Conservation (phyloP, 2,888 invertebrate genomes). For the Melieria crassipennis region DNA sequence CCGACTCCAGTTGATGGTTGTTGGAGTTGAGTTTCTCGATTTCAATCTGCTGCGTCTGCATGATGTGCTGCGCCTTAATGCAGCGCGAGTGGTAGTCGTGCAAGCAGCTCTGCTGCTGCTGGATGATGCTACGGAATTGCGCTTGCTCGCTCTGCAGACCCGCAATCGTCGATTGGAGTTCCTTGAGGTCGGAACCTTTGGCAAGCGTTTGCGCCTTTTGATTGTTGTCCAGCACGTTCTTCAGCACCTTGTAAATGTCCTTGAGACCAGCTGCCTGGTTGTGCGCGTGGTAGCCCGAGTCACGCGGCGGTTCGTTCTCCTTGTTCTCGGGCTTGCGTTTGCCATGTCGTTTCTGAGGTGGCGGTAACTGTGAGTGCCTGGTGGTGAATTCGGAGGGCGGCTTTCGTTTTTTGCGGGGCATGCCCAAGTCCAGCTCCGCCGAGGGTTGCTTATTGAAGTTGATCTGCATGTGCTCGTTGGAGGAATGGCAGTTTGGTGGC, state of each 20-base stretch:
- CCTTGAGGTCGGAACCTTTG: constrained; percentile 40
- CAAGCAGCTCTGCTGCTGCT: constrained; percentile 58
- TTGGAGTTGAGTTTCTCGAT: constrained; percentile 59
- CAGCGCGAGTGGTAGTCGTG: constrained; percentile 60
- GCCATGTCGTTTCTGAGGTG: constrained; percentile 13
- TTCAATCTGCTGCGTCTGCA: constrained; percentile 61
- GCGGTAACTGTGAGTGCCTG: neutral
- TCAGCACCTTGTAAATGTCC: constrained; percentile 51
- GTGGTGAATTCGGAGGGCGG: constrained; percentile 30
- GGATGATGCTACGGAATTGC: constrained; percentile 59
- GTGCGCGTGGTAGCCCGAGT: neutral
- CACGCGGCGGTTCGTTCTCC: constrained; percentile 39
- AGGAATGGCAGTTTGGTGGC: constrained; percentile 35
- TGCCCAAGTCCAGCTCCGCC: constrained; percentile 3
- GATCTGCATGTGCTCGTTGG: constrained; percentile 36
- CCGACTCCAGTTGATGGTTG: constrained; percentile 59
- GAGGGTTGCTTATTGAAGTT: neutral
- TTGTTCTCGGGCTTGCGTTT: constrained; percentile 36
- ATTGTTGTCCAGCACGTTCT: constrained; percentile 50
- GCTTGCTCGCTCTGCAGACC: constrained; percentile 57
- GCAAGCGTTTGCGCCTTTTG: constrained; percentile 34
- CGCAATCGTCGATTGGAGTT: constrained; percentile 51
- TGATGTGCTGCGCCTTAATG: constrained; percentile 59
- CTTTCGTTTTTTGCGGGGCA: constrained; percentile 29
- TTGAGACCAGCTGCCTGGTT: constrained; percentile 41